phyloP scores from a whole-genome alignment of 2,797 vertebrate genomes.

The Bovichtus variegatus region DNA sequence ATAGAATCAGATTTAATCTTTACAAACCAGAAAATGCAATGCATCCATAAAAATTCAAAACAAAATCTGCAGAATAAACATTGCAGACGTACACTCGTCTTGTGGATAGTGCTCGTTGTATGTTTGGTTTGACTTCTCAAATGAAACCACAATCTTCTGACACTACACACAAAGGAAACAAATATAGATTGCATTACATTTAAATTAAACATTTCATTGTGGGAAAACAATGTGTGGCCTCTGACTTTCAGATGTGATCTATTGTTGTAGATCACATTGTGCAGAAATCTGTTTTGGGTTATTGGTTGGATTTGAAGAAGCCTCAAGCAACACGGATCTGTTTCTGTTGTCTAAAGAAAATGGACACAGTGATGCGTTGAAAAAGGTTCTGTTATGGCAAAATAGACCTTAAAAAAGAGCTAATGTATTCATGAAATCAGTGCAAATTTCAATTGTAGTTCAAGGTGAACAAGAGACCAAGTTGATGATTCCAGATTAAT shows the following conservation, averaged over 20 bases:
- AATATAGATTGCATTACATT: conserved; percentile 18
- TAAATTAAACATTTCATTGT: conserved; percentile 26
- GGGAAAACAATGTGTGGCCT: conserved; percentile 16
- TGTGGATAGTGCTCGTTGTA: conserved; percentile 7
- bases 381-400: background rate
- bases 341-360: background rate
- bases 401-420: conserved; percentile 6
- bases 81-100: background rate
- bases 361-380: conserved; percentile 1
- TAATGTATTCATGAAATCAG: conserved; percentile 15
- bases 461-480: conserved; percentile 28
- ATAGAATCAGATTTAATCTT: conserved; percentile 10
- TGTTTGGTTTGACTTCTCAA: conserved; percentile 21
- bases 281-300: conserved; percentile 19
- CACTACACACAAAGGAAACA: conserved; percentile 7
- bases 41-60: conserved; percentile 8
- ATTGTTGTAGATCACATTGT: conserved; percentile 17
- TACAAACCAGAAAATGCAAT: conserved; percentile 4
- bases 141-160: conserved; percentile 26
- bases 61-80: conserved; percentile 10
- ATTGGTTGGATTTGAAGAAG: conserved; percentile 5
- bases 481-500: conserved; percentile 43
- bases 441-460: conserved; percentile 33
- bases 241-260: background rate
- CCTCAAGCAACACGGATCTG: conserved; percentile 1